A percentile compares a stretch with the other conserved stretches of the same genome.
These are phyloP conservation scores for Pilophorus perplexus DNA, from an alignment of 2,888 invertebrate genomes.

Conservation along the genomic window DNA sequence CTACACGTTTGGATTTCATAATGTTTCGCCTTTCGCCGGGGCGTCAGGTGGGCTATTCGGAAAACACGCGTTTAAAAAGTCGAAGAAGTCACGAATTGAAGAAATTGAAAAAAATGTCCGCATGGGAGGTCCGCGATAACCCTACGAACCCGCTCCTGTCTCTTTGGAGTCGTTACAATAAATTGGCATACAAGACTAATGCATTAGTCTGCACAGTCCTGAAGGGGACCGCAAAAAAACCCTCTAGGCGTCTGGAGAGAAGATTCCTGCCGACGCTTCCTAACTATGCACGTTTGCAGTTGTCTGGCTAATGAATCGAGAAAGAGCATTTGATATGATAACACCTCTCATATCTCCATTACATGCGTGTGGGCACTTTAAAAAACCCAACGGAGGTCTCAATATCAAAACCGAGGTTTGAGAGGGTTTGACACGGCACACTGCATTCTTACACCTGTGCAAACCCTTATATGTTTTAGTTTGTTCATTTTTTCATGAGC, in stretches of 20 bases:
- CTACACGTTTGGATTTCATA: too few relatives aligned
- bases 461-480: too few relatives aligned
- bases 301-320: conserved; percentile 18
- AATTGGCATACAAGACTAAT: conserved; percentile 37
- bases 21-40: too few relatives aligned
- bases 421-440: background rate
- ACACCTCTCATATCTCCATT: conserved; percentile 20
- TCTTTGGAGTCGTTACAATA: conserved; percentile 15
- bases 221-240: background rate
- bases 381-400: conserved; percentile 19
- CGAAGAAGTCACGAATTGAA: background rate
- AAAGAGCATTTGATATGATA: conserved; percentile 18
- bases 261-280: conserved; percentile 14
- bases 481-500: too few relatives aligned
- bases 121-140: conserved; percentile 9
- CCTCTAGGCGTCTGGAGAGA: background rate
- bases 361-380: conserved; percentile 6
- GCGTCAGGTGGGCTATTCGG: too few relatives aligned
- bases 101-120: background rate
- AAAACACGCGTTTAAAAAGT: too few relatives aligned
- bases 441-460: background rate
- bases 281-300: conserved; percentile 11
- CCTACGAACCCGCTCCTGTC: conserved; percentile 23
- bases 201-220: conserved; percentile 11
- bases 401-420: conserved; percentile 9